A percentile compares a stretch with the other conserved stretches of the same genome.
phyloP scores from a whole-genome alignment of 2,888 invertebrate genomes.

The Diploptera punctata region DNA sequence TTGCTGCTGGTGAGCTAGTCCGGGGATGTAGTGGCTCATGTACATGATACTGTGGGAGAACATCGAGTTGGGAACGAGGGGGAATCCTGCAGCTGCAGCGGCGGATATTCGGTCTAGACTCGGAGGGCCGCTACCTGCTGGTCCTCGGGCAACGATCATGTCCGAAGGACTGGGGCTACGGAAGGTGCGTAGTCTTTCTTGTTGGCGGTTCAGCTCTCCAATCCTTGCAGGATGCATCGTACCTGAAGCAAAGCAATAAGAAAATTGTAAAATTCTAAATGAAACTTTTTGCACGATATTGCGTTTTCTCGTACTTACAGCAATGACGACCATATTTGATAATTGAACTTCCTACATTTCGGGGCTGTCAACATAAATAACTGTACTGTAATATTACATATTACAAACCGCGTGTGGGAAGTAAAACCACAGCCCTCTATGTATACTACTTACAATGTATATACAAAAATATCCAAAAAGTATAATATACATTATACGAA shows the following conservation, averaged over 20 bases:
- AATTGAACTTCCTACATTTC: no score
- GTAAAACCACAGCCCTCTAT: no score
- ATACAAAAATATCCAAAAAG: no score
- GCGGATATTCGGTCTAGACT: constrained; percentile 54
- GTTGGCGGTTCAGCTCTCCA: constrained; percentile 56
- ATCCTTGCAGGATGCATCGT: constrained; percentile 58
- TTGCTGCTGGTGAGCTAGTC: constrained; percentile 48
- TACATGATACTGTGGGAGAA: constrained; percentile 91
- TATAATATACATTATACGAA: no score
- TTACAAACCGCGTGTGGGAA: no score
- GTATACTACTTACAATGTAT: no score
- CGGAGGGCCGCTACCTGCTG: constrained; percentile 7
- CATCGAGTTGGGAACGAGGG: constrained; percentile 86
- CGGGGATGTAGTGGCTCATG: constrained; percentile 86
- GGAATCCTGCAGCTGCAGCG: constrained; percentile 63
- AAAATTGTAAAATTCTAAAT: no score
- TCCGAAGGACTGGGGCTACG: constrained; percentile 47
- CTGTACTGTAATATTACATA: no score
- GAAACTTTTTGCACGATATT: no score
- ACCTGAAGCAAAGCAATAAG: not conserved
- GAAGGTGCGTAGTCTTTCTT: constrained; percentile 37
- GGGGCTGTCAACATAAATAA: no score
- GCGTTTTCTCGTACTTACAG: no score
- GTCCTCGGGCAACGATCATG: constrained; percentile 43
- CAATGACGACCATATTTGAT: no score